These are phyloP conservation scores for Silurus asotus DNA, from an alignment of 2,113 vertebrate species.

Conservation along the genomic window DNA sequence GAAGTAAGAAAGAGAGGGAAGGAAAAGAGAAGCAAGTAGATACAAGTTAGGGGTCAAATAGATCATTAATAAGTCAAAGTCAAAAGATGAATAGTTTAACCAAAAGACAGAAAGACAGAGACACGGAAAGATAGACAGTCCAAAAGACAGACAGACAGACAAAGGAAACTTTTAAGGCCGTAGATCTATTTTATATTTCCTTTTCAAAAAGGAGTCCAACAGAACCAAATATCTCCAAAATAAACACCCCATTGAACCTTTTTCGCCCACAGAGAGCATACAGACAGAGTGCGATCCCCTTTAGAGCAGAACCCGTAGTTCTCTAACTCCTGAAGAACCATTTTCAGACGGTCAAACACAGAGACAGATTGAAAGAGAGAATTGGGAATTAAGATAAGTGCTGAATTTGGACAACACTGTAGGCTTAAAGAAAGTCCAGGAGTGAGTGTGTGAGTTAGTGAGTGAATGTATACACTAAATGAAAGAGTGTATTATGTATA, in stretches of 20 bases:
- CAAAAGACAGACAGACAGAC: neutral
- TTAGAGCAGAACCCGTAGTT: neutral
- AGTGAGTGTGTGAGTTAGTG: neutral
- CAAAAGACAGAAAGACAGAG: neutral
- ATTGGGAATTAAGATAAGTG: neutral
- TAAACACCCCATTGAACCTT: neutral
- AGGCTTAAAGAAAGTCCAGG: neutral
- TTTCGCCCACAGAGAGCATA: neutral
- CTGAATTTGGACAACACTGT: no score
- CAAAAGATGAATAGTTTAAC: neutral
- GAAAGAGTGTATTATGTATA: no score
- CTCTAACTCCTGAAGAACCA: neutral
- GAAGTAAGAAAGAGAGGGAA: neutral
- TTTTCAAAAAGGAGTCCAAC: neutral
- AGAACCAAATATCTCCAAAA: neutral
- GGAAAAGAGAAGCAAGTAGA: slow-evolving; percentile 4
- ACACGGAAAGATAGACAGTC: neutral
- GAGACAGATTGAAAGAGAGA: neutral
- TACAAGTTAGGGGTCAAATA: neutral
- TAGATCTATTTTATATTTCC: neutral
- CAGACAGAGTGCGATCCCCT: neutral
- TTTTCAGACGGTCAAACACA: neutral
- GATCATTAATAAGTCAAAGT: neutral
- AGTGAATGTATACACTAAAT: neutral
- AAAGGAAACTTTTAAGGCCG: neutral